phyloP scores from a whole-genome alignment of 1,140 invertebrate species.

The Bombus superbus region DNA sequence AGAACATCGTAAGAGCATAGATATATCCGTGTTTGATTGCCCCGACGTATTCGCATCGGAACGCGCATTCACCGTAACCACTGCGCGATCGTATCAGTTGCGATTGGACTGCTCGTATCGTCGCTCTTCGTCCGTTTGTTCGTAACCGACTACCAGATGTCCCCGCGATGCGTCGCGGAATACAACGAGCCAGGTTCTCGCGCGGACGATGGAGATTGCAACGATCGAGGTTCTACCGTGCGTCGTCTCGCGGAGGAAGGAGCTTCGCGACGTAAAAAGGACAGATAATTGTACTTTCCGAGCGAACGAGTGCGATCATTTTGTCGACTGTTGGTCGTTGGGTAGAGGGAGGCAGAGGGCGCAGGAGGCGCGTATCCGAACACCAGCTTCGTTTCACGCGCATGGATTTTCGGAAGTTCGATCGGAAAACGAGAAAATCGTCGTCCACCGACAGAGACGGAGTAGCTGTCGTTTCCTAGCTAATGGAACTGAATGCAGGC shows the following conservation, averaged over 20 bases:
- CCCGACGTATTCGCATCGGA: background rate
- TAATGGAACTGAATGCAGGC: background rate
- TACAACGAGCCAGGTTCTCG: background rate
- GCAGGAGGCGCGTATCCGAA: background rate
- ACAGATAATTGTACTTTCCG: background rate
- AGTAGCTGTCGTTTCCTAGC: background rate
- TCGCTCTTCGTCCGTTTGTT: too few relatives aligned
- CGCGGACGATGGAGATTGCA: too few relatives aligned
- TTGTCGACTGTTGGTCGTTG: background rate
- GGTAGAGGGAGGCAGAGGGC: conserved; percentile 1
- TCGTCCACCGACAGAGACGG: background rate
- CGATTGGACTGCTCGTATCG: too few relatives aligned
- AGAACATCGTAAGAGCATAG: background rate
- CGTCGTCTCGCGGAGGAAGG: background rate
- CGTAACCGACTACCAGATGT: too few relatives aligned
- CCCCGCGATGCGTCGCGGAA: too few relatives aligned
- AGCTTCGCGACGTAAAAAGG: background rate
- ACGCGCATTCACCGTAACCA: background rate
- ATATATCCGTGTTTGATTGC: background rate
- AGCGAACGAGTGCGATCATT: background rate
- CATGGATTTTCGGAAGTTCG: background rate
- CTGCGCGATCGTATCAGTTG: too few relatives aligned
- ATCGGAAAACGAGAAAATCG: conserved; percentile 3
- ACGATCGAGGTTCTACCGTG: background rate
- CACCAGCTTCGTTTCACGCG: background rate